Percentiles rank a stretch among this genome's conserved stretches.
phyloP scores from a whole-genome alignment of 35 echinoderm and acorn worm genomes.

The Diadema setosum region DNA sequence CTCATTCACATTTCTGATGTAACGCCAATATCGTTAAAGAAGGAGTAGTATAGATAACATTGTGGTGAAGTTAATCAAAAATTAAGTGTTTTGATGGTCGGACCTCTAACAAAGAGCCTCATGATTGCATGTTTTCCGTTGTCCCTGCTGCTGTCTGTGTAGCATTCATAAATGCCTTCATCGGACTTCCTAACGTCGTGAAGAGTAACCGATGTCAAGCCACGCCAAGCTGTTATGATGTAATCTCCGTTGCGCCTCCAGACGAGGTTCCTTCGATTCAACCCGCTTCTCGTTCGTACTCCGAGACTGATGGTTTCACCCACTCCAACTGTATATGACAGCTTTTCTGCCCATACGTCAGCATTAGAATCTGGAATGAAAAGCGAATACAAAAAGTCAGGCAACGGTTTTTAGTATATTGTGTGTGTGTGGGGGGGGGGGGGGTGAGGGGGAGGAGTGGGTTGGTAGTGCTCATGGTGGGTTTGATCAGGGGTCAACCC shows the following conservation, averaged over 20 bases:
- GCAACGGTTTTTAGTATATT: no score
- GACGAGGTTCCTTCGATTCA: neutral
- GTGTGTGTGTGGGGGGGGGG: no score
- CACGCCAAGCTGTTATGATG: constrained; percentile 8
- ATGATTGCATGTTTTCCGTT: constrained; percentile 18
- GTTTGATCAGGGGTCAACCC: neutral
- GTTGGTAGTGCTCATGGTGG: no score
- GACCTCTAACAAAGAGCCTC: constrained; percentile 67
- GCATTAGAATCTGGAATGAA: neutral
- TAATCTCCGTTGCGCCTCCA: constrained; percentile 37
- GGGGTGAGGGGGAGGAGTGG: no score
- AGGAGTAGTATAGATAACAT: no score
- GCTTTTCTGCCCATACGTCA: neutral
- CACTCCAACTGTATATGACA: neutral
- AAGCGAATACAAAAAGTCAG: no score
- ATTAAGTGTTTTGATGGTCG: no score
- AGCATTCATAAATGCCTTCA: constrained; percentile 72
- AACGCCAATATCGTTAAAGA: no score
- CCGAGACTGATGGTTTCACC: neutral
- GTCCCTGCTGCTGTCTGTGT: neutral
- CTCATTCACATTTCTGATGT: no score
- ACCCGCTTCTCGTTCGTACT: neutral
- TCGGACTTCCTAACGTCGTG: neutral
- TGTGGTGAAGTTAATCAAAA: no score
- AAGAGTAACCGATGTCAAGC: neutral